Percentiles rank a stretch among this genome's conserved stretches.
These are phyloP conservation scores for Eulemur macaco DNA, from an alignment of 2,113 vertebrate species.

Conservation along the genomic window DNA sequence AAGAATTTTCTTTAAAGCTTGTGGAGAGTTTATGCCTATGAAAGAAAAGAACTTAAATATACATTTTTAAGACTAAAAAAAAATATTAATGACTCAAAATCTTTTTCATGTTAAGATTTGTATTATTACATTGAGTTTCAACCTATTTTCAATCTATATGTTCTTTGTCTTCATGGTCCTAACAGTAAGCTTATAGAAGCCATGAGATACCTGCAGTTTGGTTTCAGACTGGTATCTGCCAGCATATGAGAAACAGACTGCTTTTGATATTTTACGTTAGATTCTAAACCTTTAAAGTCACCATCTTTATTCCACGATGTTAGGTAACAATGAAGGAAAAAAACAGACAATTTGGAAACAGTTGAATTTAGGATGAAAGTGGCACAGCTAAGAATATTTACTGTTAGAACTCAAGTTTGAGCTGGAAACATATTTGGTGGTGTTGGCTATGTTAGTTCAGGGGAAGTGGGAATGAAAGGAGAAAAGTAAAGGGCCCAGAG, in stretches of 20 bases:
- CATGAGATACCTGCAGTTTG: fast-evolving
- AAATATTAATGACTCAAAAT: neutral
- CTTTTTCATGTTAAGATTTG: neutral
- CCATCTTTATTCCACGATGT: neutral
- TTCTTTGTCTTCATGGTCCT: neutral
- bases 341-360: neutral
- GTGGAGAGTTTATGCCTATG: constrained; percentile 96
- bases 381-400: neutral
- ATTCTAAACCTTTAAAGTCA: neutral
- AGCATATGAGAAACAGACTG: neutral
- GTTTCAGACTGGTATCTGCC: neutral
- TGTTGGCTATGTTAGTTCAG: neutral
- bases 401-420: neutral
- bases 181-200: neutral
- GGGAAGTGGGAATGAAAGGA: neutral
- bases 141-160: neutral
- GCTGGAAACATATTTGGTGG: neutral
- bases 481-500: neutral
- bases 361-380: neutral
- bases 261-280: neutral
- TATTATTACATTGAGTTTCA: neutral
- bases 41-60: constrained; percentile 30
- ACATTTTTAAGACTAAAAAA: neutral
- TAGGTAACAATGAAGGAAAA: neutral
- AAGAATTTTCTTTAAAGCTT: constrained; percentile 99